Base-by-base conservation (phyloP, 2,888 invertebrate species). In the Orchesellides sinensis region DNA sequence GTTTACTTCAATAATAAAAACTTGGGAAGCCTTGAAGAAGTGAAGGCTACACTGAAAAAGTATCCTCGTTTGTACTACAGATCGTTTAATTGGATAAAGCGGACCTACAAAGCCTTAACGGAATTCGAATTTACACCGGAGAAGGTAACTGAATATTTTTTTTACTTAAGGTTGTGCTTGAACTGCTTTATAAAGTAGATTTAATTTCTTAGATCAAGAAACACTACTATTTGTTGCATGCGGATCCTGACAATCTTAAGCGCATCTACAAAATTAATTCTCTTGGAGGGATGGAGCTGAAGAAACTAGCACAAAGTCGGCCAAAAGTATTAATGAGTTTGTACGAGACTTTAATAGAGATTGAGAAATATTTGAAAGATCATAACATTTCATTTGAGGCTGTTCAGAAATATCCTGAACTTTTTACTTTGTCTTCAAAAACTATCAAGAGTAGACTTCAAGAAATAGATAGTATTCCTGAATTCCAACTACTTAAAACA, bases 311-410 rank as follows among this genome's bases (percentile, higher is more conserved):
- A 40, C 90, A 89, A 87, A 89, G 89, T 21, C 92, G 92, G 87
- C 95, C 95, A 12, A 93, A 93, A 85, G 91, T 95, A 85, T 89
- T 94, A 65, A 93, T 92, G 90, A 92, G 92, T 69, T 91, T 92
- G 65, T 92, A 92, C 80, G 91, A 91, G 81, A 90, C 92, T 19
- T 89, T 94, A 23, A 85, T 91, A 52, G 90, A 91, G 89, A 93
- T 93, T 25, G 91, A 92, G 78, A 89, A 92, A 56, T 90, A 93
- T 83, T 90, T 95, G 8, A 91, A 92, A 92, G 91, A 92, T 85
- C 92, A 92, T 88, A 90, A 91, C 49, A 93, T 95, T 88, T 89
- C 92, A 6, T 90, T 92, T 65, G 91, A 92, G 65, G 90, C 92
- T 0, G 91, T 94, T 77, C 85, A 89, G 63, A 91, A 90, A 35